A percentile compares a stretch with the other conserved stretches of the same genome.
These are phyloP conservation scores for Cyrtorhinus lividipennis DNA, from an alignment of 1,140 invertebrate species.

Conservation along the genomic window DNA sequence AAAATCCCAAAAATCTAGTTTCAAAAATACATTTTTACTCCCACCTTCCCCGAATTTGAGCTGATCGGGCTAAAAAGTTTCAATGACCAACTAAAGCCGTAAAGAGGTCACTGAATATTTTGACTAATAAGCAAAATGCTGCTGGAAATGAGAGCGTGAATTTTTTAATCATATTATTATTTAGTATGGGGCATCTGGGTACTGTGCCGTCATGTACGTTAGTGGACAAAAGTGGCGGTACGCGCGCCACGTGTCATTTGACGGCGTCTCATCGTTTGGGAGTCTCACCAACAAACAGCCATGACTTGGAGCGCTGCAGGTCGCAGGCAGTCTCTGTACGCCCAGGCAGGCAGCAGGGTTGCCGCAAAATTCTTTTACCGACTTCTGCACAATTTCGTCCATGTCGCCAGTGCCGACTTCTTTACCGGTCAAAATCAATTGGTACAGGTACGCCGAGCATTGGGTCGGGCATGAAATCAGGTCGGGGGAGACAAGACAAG, in stretches of 20 bases:
- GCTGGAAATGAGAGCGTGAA: too few species aligned
- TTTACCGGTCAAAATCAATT: constrained; percentile 9
- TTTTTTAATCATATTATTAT: too few species aligned
- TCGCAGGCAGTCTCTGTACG: neutral
- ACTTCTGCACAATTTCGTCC: constrained; percentile 1
- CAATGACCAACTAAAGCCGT: too few species aligned
- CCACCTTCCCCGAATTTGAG: too few species aligned
- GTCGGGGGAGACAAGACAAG: constrained; percentile 14
- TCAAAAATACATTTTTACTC: too few species aligned
- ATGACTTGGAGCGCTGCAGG: neutral
- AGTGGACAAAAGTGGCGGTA: neutral
- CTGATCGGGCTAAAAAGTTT: too few species aligned
- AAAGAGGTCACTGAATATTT: too few species aligned
- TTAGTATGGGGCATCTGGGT: too few species aligned
- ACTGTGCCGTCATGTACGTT: neutral
- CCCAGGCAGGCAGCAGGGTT: neutral
- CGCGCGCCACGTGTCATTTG: neutral
- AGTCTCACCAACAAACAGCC: neutral
- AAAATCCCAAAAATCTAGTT: too few species aligned
- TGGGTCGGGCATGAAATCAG: constrained; percentile 16
- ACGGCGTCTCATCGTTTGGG: neutral
- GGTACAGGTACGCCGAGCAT: constrained; percentile 14
- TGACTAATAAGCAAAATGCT: too few species aligned
- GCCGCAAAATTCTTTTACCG: constrained; percentile 14
- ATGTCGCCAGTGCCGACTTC: neutral